Evolutionary conservation across 2,113 vertebrate genomes (phyloP).

Genomic region (Rhea americana): DNA sequence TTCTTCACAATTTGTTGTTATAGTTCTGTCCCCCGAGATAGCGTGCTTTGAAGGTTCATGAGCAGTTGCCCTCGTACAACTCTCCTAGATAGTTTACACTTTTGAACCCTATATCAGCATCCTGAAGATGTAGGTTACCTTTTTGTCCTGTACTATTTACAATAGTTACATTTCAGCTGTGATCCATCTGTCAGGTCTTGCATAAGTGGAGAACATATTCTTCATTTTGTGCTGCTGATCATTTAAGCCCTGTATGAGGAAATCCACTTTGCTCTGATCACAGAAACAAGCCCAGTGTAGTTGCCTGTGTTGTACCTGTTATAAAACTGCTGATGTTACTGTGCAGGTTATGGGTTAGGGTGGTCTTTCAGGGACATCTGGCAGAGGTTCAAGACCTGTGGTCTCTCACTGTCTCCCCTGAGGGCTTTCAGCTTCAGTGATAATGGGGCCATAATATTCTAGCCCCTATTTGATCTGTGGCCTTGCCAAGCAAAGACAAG

Average conservation of each 20-base stretch:
- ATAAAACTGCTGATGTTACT: neutral
- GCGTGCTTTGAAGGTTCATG: neutral
- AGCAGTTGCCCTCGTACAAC: neutral
- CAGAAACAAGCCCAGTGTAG: neutral
- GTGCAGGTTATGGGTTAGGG: neutral
- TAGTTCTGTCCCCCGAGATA: neutral
- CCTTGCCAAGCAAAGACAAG: neutral
- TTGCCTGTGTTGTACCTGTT: neutral
- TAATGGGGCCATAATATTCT: neutral
- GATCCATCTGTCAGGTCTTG: fast-evolving
- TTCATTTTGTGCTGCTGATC: neutral
- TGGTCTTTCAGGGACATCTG: neutral
- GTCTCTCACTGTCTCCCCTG: neutral
- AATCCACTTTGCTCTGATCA: neutral
- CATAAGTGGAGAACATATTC: neutral
- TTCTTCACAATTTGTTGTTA: neutral
- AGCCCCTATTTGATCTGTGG: neutral
- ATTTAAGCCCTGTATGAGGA: neutral
- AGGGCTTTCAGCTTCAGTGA: neutral
- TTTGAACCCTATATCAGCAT: neutral
- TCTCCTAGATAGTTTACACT: neutral
- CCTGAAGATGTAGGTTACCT: neutral
- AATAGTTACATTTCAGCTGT: neutral
- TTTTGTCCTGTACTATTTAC: neutral
- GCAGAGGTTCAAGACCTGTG: neutral